Conservation (phyloP, 2,888 invertebrate genomes). For the Cordilura impudica region DNA sequence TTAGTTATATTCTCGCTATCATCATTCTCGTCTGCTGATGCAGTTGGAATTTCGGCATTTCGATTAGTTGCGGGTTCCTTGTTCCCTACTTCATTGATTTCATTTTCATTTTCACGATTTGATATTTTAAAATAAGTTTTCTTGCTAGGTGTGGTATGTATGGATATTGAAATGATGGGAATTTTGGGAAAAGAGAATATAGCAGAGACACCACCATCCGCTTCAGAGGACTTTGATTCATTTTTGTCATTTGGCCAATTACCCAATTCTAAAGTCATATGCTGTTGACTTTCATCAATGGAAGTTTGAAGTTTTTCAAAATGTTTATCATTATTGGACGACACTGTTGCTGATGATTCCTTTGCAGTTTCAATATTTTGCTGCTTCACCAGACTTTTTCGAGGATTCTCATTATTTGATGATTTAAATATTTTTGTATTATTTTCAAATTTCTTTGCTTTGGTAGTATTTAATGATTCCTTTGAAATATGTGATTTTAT, state of each 20-base stretch:
- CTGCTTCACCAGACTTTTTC: too few relatives aligned
- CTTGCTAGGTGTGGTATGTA: constrained; percentile 38
- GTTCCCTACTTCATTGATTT: background rate
- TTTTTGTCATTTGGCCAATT: constrained; percentile 22
- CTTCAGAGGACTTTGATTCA: constrained; percentile 4
- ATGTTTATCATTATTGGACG: too few relatives aligned
- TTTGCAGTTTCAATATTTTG: too few relatives aligned
- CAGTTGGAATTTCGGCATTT: too few relatives aligned
- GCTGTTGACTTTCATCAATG: constrained; percentile 20
- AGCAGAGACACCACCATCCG: constrained; percentile 23
- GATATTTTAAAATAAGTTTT: constrained; percentile 49
- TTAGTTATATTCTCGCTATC: background rate
- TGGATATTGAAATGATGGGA: constrained; percentile 47
- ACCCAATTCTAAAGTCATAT: constrained; percentile 40
- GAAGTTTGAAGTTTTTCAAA: background rate
- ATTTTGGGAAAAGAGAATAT: constrained; percentile 53
- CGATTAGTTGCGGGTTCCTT: background rate
- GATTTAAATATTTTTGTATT: too few relatives aligned
- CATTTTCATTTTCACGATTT: constrained; percentile 39
- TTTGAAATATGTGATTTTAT: too few relatives aligned
- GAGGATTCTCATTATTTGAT: too few relatives aligned
- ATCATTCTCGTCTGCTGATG: background rate
- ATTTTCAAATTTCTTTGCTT: too few relatives aligned
- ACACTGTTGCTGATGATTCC: too few relatives aligned
- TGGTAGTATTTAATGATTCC: too few relatives aligned